Base-by-base conservation (phyloP, 2,113 vertebrate species). In the Mungos mungo region DNA sequence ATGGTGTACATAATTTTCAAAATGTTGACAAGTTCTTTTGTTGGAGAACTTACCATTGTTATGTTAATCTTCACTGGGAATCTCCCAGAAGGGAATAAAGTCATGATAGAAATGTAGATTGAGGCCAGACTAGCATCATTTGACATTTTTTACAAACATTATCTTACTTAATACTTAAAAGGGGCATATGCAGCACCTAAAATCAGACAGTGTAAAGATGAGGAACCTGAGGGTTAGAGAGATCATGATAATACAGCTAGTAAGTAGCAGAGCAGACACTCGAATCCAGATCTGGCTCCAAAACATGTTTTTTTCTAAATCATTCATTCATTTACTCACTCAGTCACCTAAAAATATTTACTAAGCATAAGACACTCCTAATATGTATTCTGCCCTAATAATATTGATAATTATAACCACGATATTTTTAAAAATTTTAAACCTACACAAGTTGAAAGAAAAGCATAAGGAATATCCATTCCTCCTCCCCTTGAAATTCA, bases 11-110 rank as follows among this genome's bases (percentile, higher is more conserved):
- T 6, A 27, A 57, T 88, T 74, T 87, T 83, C 66, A 35, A 91
- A 88, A 80, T 50, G 35, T 76, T 68, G 91, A 69, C n/a, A 86
- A 31, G 50, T 92, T 93, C 31, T 72, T 96, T 31, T 45, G 35
- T 85, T 92, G 80, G 87, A 96, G 68, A 79, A 86, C 41, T 72
- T 88, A 29, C 82, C 66, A 83, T 77, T 81, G 68, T 81, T 63
- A 71, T 52, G 11, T 29, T 80, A 52, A 79, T 93, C 38, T 45
- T 83, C 60, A 71, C 12, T 77, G 52, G 76, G 57, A 77, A 41
- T 88, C 69, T 86, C 38, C 41, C 23, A 65, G 69, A 52, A n/a
- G 41, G 50, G 8, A 84, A 92, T 89, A 25, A 71, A 72, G 45
- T 45, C 33, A 66, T 27, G 50, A 50, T 7, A 25, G 66, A 66